These are phyloP conservation scores for Ceratotherium simum DNA, from an alignment of 2,113 vertebrate genomes.

Conservation along the genomic window DNA sequence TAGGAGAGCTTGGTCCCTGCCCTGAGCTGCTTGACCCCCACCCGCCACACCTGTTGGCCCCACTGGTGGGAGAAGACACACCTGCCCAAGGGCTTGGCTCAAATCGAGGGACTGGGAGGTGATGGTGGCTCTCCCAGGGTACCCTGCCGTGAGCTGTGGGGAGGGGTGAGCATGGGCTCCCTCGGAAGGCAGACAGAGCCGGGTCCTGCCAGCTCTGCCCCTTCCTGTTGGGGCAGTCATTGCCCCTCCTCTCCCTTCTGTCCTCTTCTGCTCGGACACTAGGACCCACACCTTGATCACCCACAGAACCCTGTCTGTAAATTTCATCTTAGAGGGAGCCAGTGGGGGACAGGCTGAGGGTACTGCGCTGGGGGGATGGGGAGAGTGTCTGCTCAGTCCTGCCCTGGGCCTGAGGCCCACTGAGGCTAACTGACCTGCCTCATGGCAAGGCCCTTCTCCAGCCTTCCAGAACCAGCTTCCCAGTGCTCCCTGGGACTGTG, in stretches of 20 bases:
- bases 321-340: background rate
- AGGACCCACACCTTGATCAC: background rate
- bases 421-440: background rate
- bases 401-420: background rate
- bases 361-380: fast-evolving
- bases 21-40: background rate
- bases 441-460: background rate
- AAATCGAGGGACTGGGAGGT: background rate
- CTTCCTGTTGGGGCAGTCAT: background rate
- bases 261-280: background rate
- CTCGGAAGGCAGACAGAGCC: background rate
- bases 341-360: fast-evolving
- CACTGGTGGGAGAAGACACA: too few species aligned
- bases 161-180: background rate
- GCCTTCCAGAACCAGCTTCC: background rate
- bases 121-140: background rate
- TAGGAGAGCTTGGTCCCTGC: background rate
- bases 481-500: background rate
- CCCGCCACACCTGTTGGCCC: background rate
- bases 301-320: background rate
- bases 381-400: background rate
- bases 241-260: background rate
- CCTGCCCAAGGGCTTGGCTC: background rate
- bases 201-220: background rate
- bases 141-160: background rate